Percentiles rank a stretch among this genome's conserved stretches.
phyloP scores from a whole-genome alignment of 1,140 invertebrate genomes.

The Brachystomella parvula region DNA sequence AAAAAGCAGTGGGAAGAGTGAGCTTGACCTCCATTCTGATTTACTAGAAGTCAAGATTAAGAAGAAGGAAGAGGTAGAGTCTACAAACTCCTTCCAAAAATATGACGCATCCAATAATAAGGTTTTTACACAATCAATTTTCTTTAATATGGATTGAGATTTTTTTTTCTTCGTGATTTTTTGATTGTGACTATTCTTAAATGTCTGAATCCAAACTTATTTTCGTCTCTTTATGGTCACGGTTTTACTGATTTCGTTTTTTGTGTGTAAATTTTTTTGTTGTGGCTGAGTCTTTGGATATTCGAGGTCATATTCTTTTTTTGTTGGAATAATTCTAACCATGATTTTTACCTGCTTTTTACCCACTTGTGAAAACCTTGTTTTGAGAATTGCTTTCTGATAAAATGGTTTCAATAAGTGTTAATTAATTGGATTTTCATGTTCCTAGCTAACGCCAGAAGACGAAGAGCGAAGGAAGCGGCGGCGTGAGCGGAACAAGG shows the following conservation, averaged over 20 bases:
- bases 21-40: conserved; percentile 40
- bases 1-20: conserved; percentile 45
- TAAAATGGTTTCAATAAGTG: neutral
- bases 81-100: conserved; percentile 5
- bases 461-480: conserved; percentile 76
- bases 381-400: neutral
- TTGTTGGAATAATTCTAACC: neutral
- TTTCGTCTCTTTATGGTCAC: too few species aligned
- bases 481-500: conserved; percentile 82
- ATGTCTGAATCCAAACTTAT: too few species aligned
- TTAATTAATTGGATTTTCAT: neutral
- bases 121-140: conserved; percentile 8
- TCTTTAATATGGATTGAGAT: conserved; percentile 5
- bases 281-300: too few species aligned
- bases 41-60: conserved; percentile 32
- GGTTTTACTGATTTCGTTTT: neutral
- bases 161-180: neutral
- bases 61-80: conserved; percentile 38
- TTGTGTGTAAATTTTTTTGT: neutral
- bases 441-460: conserved; percentile 70
- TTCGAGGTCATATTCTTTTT: neutral
- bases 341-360: too few species aligned
- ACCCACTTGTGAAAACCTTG: neutral
- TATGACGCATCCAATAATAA: conserved; percentile 12
- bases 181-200: neutral